Evolutionary conservation across 1,140 invertebrate species (phyloP), one percentile per base, ranked within the genome.

Genomic region (Adelges cooleyi): DNA sequence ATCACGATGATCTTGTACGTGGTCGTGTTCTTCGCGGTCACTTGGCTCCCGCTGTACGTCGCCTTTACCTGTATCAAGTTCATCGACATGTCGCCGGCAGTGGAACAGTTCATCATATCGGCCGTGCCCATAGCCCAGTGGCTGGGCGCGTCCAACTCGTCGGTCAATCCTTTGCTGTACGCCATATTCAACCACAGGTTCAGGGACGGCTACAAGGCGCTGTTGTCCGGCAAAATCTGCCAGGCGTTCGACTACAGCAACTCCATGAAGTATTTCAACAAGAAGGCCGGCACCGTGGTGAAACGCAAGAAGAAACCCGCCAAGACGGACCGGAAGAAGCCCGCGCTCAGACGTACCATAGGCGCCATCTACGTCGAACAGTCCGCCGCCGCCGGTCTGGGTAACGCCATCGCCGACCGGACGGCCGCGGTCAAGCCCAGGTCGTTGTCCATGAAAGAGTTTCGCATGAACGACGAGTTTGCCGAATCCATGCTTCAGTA

Each of bases 171-270:
- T 0, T 86, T 96, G 44, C 81, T 98, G 15, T 98, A 98, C 75
- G 92, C 93, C 1, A 95, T 92, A 75, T 95, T 96, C 77, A 96
- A 95, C 75, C 92, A 95, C 70, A 95, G 97, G 74, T 98, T 94
- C 73, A 80, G 93, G 1, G 84, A 88, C 36, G 94, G 94, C 2
- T 98, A 97, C 75, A 82, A 87, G 5, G 90, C 90, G 10, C 88
- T 95, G 25, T 80, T 95, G 1, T 86, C 88, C 73, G 89, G 86
- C 69, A 80, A 86, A 29, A 83, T 83, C 66, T 92, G 89, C 75
- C 87, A 86, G 3, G 81, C 87, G 49, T 77, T 91, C 27, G 80
- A 87, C 33, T 89, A 86, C 70, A 89, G 90, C 72, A 86, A 89
- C 72, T 87, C 87, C 0, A 86, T 90, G 2, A 33, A 22, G 25